Evolutionary conservation across 2,797 vertebrate genomes (phyloP).

Genomic region (Sarcophilus harrisii): DNA sequence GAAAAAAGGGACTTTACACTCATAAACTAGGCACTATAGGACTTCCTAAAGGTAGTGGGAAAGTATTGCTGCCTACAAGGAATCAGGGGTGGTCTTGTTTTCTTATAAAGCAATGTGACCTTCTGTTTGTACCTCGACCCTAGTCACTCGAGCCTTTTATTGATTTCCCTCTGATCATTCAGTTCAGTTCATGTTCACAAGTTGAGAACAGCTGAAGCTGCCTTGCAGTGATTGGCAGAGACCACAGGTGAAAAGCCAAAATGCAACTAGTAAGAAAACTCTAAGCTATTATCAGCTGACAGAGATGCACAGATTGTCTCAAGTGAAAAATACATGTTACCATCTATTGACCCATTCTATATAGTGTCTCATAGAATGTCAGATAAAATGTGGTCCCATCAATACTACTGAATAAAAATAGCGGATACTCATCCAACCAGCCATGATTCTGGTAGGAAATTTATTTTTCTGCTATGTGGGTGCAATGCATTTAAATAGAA

Average conservation of each 20-base stretch:
- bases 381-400: constrained; percentile 21
- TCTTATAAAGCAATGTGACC: neutral
- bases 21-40: neutral
- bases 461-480: constrained; percentile 12
- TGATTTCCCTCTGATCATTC: constrained; percentile 22
- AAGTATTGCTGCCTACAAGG: neutral
- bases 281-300: constrained; percentile 11
- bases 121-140: neutral
- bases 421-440: neutral
- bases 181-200: constrained; percentile 3
- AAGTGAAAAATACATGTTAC: constrained; percentile 15
- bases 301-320: neutral
- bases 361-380: constrained; percentile 2
- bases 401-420: neutral
- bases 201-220: constrained; percentile 39
- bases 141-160: neutral
- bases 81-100: constrained; percentile 14
- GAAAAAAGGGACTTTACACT: constrained; percentile 18
- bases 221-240: constrained; percentile 38
- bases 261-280: constrained; percentile 29
- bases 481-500: neutral
- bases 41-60: constrained; percentile 2
- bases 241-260: neutral
- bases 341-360: constrained; percentile 2
- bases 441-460: constrained; percentile 15